phyloP scores from a whole-genome alignment of 2,888 invertebrate species.

The Polydrusus pterygomalis region DNA sequence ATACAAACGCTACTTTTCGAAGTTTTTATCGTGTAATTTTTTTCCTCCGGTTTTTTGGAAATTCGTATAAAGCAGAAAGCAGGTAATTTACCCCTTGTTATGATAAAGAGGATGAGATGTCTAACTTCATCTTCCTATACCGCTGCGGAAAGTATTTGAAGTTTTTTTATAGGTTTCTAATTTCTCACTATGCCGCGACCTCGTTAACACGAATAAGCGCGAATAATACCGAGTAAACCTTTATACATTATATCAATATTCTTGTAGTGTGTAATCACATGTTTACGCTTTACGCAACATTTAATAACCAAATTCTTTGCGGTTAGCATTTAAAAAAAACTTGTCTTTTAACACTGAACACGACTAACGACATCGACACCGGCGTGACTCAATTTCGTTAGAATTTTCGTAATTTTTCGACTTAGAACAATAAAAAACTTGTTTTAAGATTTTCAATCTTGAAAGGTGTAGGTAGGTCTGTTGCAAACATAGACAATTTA shows the following conservation, averaged over 20 bases:
- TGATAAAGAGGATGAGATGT: too few species aligned
- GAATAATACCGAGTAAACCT: too few species aligned
- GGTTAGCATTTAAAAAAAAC: slow-evolving; percentile 16
- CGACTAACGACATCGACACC: slow-evolving; percentile 26
- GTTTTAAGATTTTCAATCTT: slow-evolving; percentile 34
- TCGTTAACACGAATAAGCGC: neutral
- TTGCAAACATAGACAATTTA: too few species aligned
- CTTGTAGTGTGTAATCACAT: neutral
- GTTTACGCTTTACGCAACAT: slow-evolving; percentile 1
- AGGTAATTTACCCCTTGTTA: too few species aligned
- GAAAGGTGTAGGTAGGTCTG: neutral
- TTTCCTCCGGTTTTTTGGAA: too few species aligned
- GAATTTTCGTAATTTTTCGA: slow-evolving; percentile 31
- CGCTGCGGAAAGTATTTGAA: too few species aligned
- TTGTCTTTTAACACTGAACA: slow-evolving; percentile 11
- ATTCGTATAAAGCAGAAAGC: too few species aligned
- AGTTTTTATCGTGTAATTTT: too few species aligned
- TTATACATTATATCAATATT: neutral
- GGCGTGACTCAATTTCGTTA: slow-evolving; percentile 33
- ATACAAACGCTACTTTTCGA: too few species aligned
- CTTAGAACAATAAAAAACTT: slow-evolving; percentile 29
- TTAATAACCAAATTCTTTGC: slow-evolving; percentile 9
- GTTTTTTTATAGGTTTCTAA: too few species aligned
- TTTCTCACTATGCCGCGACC: too few species aligned
- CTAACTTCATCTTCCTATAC: too few species aligned